Evolutionary conservation across 2,888 invertebrate genomes (phyloP).

Genomic region (Tenthredo livida): DNA sequence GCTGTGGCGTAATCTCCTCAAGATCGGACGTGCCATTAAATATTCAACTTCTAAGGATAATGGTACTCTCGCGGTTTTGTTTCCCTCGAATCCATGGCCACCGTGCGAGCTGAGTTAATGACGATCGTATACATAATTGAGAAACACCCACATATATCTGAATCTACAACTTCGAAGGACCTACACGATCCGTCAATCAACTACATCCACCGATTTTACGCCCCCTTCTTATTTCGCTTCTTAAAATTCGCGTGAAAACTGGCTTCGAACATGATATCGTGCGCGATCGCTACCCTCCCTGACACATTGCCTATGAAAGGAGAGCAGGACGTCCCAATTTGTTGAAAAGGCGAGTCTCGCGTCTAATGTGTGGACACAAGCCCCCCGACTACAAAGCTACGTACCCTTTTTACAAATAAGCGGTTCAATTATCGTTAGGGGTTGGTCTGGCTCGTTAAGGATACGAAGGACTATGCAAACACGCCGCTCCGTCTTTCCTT

Average conservation of each 20-base stretch:
- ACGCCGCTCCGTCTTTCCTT: constrained; percentile 1
- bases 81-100: constrained; percentile 53
- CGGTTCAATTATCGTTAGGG: constrained; percentile 45
- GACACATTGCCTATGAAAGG: not conserved
- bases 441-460: constrained; percentile 42
- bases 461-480: constrained; percentile 47
- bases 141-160: too few species aligned
- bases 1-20: constrained; percentile 63
- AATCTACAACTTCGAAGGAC: too few species aligned
- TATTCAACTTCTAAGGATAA: constrained; percentile 61
- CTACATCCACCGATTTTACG: too few species aligned
- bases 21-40: constrained; percentile 62
- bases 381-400: constrained; percentile 12
- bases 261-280: not conserved
- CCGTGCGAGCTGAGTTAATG: constrained; percentile 33
- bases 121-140: constrained; percentile 58
- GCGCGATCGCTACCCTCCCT: not conserved
- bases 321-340: not conserved
- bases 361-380: constrained; percentile 44
- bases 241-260: not conserved
- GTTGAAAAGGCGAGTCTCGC: too few species aligned
- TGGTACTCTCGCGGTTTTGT: constrained; percentile 58
- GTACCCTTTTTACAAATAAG: constrained; percentile 49
- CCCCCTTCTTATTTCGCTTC: not conserved
- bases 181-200: too few species aligned